Evolutionary conservation across 2,888 invertebrate genomes (phyloP).

Genomic region (Flexamia atlantica): DNA sequence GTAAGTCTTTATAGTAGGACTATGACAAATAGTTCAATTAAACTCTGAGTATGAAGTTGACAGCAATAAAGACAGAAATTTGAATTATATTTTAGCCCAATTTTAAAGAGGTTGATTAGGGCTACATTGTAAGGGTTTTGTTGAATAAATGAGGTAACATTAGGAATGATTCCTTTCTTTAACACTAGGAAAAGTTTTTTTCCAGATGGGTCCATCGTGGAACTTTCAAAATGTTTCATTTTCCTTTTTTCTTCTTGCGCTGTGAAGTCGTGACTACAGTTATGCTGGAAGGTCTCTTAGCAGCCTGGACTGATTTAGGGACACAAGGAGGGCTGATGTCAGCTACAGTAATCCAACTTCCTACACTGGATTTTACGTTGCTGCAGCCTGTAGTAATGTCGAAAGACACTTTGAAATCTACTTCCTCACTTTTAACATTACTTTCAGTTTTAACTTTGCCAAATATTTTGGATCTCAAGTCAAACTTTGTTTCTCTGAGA

Average conservation of each 20-base stretch:
- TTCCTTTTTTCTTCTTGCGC: background rate
- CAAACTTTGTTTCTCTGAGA: slow-evolving; percentile 11
- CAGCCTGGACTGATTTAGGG: background rate
- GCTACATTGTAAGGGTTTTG: no score
- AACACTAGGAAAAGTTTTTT: no score
- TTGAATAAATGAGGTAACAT: no score
- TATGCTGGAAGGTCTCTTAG: background rate
- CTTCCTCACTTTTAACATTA: background rate
- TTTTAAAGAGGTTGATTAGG: no score
- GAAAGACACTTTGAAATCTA: slow-evolving; percentile 18
- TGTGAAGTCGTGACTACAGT: background rate
- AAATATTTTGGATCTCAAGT: slow-evolving; percentile 21
- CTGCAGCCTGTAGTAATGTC: background rate
- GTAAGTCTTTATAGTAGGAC: no score
- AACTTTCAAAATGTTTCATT: no score
- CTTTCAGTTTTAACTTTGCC: background rate
- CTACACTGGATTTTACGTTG: slow-evolving; percentile 2
- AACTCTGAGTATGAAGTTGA: no score
- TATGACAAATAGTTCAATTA: no score
- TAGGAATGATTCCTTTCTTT: no score
- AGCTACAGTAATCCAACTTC: background rate
- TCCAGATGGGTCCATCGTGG: no score
- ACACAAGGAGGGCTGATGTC: background rate
- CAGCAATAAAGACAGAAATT: no score
- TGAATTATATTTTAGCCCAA: no score